Conservation (phyloP, 1,140 invertebrate species). For the Olivierus martensii region DNA sequence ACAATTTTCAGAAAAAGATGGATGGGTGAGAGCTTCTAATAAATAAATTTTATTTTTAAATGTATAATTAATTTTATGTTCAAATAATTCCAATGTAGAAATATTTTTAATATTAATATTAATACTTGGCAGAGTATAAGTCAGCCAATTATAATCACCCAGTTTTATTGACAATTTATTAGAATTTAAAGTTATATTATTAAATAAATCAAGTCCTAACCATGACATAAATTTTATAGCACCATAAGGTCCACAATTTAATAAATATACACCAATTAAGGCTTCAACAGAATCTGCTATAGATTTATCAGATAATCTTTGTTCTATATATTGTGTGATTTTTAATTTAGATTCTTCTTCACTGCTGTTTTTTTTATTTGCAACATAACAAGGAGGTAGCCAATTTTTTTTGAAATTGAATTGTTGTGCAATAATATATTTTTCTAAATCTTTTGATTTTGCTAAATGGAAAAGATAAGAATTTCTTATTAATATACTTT, state of each 20-base stretch:
- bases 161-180: background rate
- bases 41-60: conserved; percentile 44
- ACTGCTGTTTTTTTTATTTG: conserved; percentile 4
- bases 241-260: conserved; percentile 38
- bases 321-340: conserved; percentile 24
- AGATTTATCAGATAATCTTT: conserved; percentile 43
- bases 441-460: conserved; percentile 32
- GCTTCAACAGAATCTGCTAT: conserved; percentile 73
- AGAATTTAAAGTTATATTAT: background rate
- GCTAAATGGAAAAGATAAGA: conserved; percentile 57
- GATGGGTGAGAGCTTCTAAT: conserved; percentile 39
- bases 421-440: conserved; percentile 40
- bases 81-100: conserved; percentile 28
- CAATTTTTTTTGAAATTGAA: conserved; percentile 51
- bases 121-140: background rate
- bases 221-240: conserved; percentile 53
- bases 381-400: conserved; percentile 46
- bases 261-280: conserved; percentile 57
- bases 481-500: conserved; percentile 64
- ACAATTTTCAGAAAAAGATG: conserved; percentile 32
- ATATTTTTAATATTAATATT: background rate
- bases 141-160: background rate
- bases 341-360: background rate
- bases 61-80: conserved; percentile 47
- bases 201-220: conserved; percentile 31